These are phyloP conservation scores for Helostoma temminkii DNA, from an alignment of 2,797 vertebrate species.

Conservation along the genomic window DNA sequence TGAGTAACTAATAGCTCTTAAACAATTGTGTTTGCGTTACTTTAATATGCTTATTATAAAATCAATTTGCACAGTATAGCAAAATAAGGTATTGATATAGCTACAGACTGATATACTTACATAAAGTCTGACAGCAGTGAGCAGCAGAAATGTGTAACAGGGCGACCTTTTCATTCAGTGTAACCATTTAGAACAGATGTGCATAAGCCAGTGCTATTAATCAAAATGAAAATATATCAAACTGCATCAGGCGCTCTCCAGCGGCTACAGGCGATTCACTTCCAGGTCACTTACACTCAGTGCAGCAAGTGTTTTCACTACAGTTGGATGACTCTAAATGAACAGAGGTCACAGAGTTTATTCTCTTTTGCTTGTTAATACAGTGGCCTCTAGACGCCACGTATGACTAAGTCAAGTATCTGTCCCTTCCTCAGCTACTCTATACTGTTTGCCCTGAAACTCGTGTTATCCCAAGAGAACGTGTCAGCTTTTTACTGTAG, in stretches of 20 bases:
- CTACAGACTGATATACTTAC: background rate
- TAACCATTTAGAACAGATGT: background rate
- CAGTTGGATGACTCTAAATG: conserved; percentile 19
- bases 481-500: conserved; percentile 6
- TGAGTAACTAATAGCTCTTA: too few relatives aligned
- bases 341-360: conserved; percentile 18
- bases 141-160: background rate
- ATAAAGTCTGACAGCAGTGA: background rate
- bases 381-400: conserved; percentile 29
- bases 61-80: background rate
- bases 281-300: conserved; percentile 35
- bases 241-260: background rate
- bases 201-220: background rate
- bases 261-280: conserved; percentile 25
- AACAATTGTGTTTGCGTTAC: too few relatives aligned
- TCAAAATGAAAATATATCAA: background rate
- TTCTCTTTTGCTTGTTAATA: conserved; percentile 6
- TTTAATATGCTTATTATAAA: too few relatives aligned
- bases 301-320: conserved; percentile 15
- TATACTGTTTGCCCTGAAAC: background rate
- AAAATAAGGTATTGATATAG: background rate
- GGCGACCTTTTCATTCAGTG: background rate
- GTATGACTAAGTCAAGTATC: conserved; percentile 3
- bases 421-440: background rate
- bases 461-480: background rate